Conservation (phyloP, 2,113 vertebrate species). For the Pterocles gutturalis region DNA sequence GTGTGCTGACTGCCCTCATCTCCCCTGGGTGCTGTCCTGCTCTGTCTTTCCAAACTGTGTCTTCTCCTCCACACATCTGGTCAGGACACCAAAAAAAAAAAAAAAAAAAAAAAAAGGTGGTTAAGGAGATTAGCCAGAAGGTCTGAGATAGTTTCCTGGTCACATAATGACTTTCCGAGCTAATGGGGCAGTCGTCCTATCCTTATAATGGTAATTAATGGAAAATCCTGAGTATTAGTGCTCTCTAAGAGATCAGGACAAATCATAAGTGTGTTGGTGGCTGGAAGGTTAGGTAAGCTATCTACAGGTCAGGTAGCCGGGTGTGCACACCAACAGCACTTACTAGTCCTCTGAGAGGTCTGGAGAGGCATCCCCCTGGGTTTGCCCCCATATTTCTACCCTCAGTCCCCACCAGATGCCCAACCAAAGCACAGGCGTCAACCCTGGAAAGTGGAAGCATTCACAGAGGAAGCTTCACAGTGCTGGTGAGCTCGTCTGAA, state of each 20-base stretch:
- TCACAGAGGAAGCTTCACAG: fast-evolving
- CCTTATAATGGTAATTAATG: background rate
- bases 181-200: background rate
- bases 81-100: background rate
- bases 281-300: background rate
- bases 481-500: background rate
- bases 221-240: background rate
- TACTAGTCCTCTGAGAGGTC: background rate
- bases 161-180: background rate
- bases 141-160: background rate
- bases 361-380: background rate
- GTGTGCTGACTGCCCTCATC: background rate
- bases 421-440: background rate
- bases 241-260: background rate
- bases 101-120: background rate
- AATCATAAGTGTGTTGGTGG: background rate
- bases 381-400: background rate
- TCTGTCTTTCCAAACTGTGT: background rate
- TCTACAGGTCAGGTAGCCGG: background rate
- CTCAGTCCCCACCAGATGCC: background rate
- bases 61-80: background rate
- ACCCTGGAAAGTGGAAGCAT: fast-evolving
- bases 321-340: background rate
- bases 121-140: background rate
- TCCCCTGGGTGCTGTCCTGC: background rate